Percentiles rank a stretch among this genome's conserved stretches.
Conservation (phyloP, 2,797 vertebrate genomes). For the Adrianichthys oophorus region DNA sequence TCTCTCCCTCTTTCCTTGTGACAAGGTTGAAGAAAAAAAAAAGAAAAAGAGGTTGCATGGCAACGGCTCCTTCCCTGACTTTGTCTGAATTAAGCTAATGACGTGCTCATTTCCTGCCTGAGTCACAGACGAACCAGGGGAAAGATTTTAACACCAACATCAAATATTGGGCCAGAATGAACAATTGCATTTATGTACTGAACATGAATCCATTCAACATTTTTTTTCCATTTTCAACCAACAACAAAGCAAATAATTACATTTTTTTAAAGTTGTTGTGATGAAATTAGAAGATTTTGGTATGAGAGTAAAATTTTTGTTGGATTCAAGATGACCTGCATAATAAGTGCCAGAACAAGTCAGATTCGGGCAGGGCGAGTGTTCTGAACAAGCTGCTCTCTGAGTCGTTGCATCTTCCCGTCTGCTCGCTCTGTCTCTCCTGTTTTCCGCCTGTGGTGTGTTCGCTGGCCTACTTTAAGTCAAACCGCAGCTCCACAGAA, state of each 20-base stretch:
- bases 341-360: slow-evolving; percentile 33
- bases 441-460: slow-evolving; percentile 37
- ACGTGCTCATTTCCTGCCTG: slow-evolving; percentile 62
- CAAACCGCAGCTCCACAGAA: slow-evolving; percentile 44
- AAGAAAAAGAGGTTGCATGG: slow-evolving; percentile 48
- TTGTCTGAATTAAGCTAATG: slow-evolving; percentile 60
- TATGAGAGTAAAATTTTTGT: slow-evolving; percentile 18
- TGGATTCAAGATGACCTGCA: slow-evolving; percentile 41
- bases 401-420: slow-evolving; percentile 20
- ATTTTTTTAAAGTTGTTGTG: background rate
- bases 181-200: background rate
- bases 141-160: slow-evolving; percentile 18
- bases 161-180: slow-evolving; percentile 11
- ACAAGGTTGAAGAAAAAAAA: slow-evolving; percentile 62
- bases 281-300: slow-evolving; percentile 4
- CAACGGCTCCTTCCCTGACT: slow-evolving; percentile 55
- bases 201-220: background rate
- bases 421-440: slow-evolving; percentile 26
- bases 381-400: slow-evolving; percentile 34
- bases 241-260: background rate
- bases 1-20: slow-evolving; percentile 53
- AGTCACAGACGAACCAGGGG: slow-evolving; percentile 44
- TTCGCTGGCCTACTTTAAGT: slow-evolving; percentile 63
- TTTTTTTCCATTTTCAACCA: slow-evolving; percentile 5
- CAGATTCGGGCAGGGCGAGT: slow-evolving; percentile 20